Evolutionary conservation across 2,113 vertebrate species (phyloP).

Genomic region (Geococcyx californianus): DNA sequence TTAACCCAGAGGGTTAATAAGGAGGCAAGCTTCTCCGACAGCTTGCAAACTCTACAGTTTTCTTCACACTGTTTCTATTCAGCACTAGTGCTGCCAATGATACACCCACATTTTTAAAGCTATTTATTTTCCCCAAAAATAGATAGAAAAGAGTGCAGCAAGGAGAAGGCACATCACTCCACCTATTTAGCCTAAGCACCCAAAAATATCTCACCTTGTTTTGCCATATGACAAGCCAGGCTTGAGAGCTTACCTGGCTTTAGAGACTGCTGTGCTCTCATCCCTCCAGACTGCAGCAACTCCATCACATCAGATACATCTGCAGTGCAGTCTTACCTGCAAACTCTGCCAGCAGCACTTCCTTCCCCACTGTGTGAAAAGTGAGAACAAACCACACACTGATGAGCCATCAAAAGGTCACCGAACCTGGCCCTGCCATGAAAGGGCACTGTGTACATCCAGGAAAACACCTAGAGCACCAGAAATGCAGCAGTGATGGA

Average conservation of each 20-base stretch:
- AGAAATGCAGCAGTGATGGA: neutral
- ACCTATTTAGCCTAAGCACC: neutral
- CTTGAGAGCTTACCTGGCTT: neutral
- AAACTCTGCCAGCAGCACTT: neutral
- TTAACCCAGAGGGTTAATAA: constrained; percentile 29
- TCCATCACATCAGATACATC: neutral
- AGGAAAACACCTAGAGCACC: neutral
- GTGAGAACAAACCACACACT: neutral
- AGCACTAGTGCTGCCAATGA: neutral
- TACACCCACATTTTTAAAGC: neutral
- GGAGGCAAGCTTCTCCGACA: neutral
- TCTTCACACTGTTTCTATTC: constrained; percentile 53
- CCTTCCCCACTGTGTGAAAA: neutral
- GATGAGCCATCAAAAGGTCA: neutral
- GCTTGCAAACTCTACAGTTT: constrained; percentile 44
- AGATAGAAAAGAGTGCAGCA: neutral
- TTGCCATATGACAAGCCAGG: neutral
- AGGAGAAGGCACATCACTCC: neutral
- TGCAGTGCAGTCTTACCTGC: constrained; percentile 34
- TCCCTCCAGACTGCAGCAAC: neutral
- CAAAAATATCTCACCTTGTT: neutral
- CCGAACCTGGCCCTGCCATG: neutral
- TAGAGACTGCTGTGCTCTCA: neutral
- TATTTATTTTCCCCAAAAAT: neutral
- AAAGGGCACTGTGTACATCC: neutral